Base-by-base conservation (phyloP, 2,113 vertebrate species). In the Stercorarius parasiticus region DNA sequence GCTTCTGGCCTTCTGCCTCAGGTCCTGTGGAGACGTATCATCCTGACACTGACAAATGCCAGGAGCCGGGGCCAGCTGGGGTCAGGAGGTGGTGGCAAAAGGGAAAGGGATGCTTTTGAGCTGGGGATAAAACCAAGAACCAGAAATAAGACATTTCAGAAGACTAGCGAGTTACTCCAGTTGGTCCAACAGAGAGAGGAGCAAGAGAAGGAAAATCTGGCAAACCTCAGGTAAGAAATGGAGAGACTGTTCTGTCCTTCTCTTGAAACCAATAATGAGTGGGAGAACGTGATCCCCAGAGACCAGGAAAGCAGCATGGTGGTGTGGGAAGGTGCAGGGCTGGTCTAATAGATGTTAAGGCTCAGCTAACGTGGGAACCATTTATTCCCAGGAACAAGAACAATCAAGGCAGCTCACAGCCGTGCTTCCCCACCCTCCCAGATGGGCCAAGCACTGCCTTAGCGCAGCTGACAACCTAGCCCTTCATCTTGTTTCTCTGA, bases 401-500 rank as follows among this genome's bases (percentile, higher is more conserved):
- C 20, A 72, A 19, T 9, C 34, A 62, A 81, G 50, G 47, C 58
- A 88, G 59, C 47, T 90, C 47, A 34, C 32, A 94, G 58, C 19
- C 78, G 9, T 30, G 19, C 13, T 86, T 23, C 49, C 21, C 52
- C 47, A 1, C 56, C 91, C 83, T 71, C 70, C 78, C 89, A 77
- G 53, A 25, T 89, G 78, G 70, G 64, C 61, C 1, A 6, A 92
- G 69, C 72, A 27, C 66, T 82, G 73, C 52, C 58, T 82, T 67
- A 49, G 20, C 11, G 4, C 86, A 97, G 88, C 86, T 96, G 88
- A 94, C 66, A 89, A 79, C 26, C 3, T 10, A 95, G 58, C 58
- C 84, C 70, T 91, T 95, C 76, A 91, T 79, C 52, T 72, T 90
- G 20, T 94, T 95, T 73, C 88, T 73, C 73, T 62, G 66, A 36